Evolutionary conservation across 2,888 invertebrate species (phyloP).

Genomic region (Cryptocheilus praepositus): DNA sequence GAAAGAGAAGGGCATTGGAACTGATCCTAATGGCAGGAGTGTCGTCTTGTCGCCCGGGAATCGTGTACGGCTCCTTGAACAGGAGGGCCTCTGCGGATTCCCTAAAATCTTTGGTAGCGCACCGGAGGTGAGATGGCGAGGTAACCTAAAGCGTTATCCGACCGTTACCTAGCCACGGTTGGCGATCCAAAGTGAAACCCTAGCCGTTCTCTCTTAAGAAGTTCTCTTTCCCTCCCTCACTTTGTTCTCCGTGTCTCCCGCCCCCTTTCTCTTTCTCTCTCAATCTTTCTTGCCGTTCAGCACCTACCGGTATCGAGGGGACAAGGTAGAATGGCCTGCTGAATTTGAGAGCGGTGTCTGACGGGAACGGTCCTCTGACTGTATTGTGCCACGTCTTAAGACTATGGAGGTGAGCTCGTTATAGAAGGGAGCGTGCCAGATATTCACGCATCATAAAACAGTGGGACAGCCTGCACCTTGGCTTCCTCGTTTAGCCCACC

Average conservation of each 20-base stretch:
- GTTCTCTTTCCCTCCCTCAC: constrained; percentile 42
- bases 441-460: constrained; percentile 70
- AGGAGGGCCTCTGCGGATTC: constrained; percentile 49
- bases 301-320: constrained; percentile 13
- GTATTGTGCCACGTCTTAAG: constrained; percentile 55
- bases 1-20: constrained; percentile 38
- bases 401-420: constrained; percentile 43
- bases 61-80: constrained; percentile 55
- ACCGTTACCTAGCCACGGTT: constrained; percentile 58
- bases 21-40: constrained; percentile 66
- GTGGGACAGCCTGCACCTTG: constrained; percentile 51
- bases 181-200: constrained; percentile 65
- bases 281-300: neutral
- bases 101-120: constrained; percentile 68
- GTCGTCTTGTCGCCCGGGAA: constrained; percentile 59
- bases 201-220: constrained; percentile 63
- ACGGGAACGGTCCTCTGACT: constrained; percentile 33
- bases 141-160: constrained; percentile 68
- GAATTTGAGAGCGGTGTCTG: constrained; percentile 4
- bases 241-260: constrained; percentile 6
- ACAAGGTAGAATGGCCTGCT: constrained; percentile 10
- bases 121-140: constrained; percentile 59
- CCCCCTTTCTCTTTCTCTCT: constrained; percentile 15
- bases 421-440: constrained; percentile 49
- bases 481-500: constrained; percentile 5